These are phyloP conservation scores for Drosophila fuyamai DNA, from an alignment of 1,140 invertebrate genomes.

Conservation along the genomic window DNA sequence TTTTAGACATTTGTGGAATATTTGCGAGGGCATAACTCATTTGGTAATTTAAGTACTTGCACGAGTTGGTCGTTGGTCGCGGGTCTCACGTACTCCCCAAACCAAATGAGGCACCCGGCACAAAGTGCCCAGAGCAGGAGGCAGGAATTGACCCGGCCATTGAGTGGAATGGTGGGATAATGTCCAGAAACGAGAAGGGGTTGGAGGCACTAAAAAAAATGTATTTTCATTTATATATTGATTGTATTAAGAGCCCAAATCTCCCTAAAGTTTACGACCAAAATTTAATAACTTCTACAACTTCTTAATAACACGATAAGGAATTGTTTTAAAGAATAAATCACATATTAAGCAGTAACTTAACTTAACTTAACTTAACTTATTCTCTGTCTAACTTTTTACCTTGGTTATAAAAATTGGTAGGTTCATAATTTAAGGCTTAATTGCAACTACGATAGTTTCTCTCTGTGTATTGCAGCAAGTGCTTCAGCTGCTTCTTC, in stretches of 20 bases:
- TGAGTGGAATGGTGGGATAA: not conserved
- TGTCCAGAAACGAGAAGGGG: not conserved
- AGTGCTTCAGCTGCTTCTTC: conserved; percentile 44
- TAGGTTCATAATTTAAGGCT: too few species aligned
- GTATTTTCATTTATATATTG: too few species aligned
- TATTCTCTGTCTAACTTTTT: too few species aligned
- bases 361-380: too few species aligned
- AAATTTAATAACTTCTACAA: too few species aligned
- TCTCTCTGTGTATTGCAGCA: conserved; percentile 22
- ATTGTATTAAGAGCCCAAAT: too few species aligned
- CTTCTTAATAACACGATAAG: too few species aligned
- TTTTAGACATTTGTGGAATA: conserved; percentile 47
- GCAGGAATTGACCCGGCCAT: not conserved
- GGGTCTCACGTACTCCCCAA: conserved; percentile 26
- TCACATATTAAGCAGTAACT: too few species aligned
- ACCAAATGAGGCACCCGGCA: conserved; percentile 12
- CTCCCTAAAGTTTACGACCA: too few species aligned
- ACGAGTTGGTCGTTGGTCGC: conserved; percentile 36
- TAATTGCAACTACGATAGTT: not conserved
- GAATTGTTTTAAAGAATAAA: too few species aligned
- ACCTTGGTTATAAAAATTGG: too few species aligned
- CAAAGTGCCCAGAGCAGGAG: conserved; percentile 21
- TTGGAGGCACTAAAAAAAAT: not conserved
- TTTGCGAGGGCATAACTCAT: conserved; percentile 60
- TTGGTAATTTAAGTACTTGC: conserved; percentile 65